Percentiles rank a stretch among this genome's conserved stretches.
phyloP scores from a whole-genome alignment of 2,797 vertebrate species.

The Dromococcyx pavoninus region DNA sequence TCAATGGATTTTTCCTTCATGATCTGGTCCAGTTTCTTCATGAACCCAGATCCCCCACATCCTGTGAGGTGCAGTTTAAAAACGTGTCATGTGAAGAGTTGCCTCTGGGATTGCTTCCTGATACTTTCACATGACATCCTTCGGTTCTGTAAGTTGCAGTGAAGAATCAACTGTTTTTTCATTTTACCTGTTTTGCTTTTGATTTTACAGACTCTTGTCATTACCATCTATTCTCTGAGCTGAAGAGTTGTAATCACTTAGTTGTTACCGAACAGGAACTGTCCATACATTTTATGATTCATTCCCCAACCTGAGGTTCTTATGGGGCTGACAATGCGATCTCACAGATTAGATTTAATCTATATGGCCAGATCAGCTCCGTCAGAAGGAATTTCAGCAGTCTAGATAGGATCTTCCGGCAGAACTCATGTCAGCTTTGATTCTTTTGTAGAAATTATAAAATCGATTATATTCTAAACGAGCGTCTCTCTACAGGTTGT shows the following conservation, averaged over 20 bases:
- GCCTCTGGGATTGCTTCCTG: not conserved
- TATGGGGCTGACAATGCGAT: not conserved
- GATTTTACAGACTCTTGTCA: not conserved
- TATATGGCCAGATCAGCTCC: not conserved
- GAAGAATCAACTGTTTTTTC: not conserved
- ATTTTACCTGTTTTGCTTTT: not conserved
- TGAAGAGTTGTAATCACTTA: not conserved
- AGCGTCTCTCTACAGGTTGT: not conserved
- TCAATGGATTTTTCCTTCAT: slow-evolving; percentile 29
- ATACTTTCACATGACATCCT: not conserved
- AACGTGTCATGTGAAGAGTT: not conserved
- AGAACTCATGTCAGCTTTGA: not conserved
- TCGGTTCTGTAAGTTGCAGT: not conserved
- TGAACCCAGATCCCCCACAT: not conserved
- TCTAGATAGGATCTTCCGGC: not conserved
- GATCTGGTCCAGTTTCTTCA: not conserved
- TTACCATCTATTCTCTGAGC: not conserved
- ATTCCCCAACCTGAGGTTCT: not conserved
- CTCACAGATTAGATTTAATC: not conserved
- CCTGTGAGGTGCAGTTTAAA: not conserved
- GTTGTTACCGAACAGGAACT: not conserved
- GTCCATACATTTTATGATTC: not conserved
- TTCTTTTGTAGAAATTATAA: not conserved
- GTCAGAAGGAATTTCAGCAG: not conserved
- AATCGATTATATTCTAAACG: not conserved